phyloP scores from a whole-genome alignment of 1,140 invertebrate genomes.

The Gonioctena quinquepunctata region DNA sequence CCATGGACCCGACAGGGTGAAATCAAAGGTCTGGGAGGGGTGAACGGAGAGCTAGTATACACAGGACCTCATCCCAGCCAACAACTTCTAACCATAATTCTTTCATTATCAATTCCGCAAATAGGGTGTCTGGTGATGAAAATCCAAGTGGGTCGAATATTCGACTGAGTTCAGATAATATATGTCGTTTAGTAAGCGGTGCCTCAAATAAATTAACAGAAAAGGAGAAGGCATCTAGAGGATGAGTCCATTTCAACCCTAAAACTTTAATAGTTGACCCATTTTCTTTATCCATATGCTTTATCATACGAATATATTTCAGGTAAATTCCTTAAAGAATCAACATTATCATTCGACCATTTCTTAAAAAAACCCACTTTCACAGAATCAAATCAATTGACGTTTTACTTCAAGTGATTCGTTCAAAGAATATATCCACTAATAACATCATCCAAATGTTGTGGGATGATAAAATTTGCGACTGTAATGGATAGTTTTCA shows the following conservation, averaged over 20 bases:
- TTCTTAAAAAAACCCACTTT: conserved; percentile 41
- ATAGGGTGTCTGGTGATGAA: too few species aligned
- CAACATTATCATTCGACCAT: conserved; percentile 39
- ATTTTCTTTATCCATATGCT: background rate
- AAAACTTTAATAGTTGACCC: background rate
- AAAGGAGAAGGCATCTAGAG: background rate
- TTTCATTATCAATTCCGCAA: conserved; percentile 37
- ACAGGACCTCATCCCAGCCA: too few species aligned
- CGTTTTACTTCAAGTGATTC: conserved; percentile 34
- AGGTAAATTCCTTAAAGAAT: conserved; percentile 18
- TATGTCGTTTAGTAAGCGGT: conserved; percentile 19
- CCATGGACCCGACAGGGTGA: too few species aligned
- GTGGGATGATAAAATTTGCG: conserved; percentile 15
- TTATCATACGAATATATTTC: background rate
- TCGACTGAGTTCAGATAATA: conserved; percentile 52
- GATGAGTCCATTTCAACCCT: background rate
- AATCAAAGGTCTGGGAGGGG: too few species aligned
- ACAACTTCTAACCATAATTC: conserved; percentile 7
- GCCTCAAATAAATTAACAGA: background rate
- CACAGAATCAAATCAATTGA: conserved; percentile 21
- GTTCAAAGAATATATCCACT: conserved; percentile 41
- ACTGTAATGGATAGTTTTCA: conserved; percentile 41
- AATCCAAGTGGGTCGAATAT: too few species aligned
- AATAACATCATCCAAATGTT: conserved; percentile 53
- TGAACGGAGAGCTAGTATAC: too few species aligned